phyloP scores from a whole-genome alignment of 2,113 vertebrate species.

The Pholis gunnellus region DNA sequence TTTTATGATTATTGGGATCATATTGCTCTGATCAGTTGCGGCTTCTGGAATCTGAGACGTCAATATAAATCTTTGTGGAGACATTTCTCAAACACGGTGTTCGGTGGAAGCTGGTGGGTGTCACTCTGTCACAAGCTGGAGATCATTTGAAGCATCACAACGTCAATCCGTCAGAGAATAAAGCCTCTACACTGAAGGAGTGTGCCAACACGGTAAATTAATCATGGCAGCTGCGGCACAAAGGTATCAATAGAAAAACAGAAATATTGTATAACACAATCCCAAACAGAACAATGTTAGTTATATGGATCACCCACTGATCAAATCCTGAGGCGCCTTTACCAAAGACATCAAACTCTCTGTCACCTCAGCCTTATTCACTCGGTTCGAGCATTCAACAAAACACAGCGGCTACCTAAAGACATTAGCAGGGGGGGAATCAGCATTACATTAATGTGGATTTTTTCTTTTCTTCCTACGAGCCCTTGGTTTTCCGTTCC shows the following conservation, averaged over 20 bases:
- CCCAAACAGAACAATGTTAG: not conserved
- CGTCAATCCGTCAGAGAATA: slow-evolving; percentile 9
- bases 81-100: not conserved
- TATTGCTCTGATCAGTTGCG: not conserved
- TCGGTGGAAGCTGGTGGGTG: not conserved
- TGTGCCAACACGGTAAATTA: slow-evolving; percentile 12
- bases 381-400: not conserved
- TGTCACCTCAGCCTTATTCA: not conserved
- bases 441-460: slow-evolving; percentile 34
- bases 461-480: not conserved
- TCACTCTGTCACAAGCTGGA: slow-evolving; percentile 6
- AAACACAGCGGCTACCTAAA: slow-evolving; percentile 22
- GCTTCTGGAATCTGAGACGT: slow-evolving; percentile 2
- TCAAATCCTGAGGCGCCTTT: not conserved
- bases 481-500: slow-evolving; percentile 36
- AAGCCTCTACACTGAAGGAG: not conserved
- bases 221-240: not conserved
- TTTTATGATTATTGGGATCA: too few species aligned
- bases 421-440: slow-evolving; percentile 35
- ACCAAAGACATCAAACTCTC: not conserved
- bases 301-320: not conserved
- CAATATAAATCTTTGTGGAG: not conserved
- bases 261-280: not conserved
- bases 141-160: not conserved
- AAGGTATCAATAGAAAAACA: not conserved